Evolutionary conservation across 2,888 invertebrate genomes (phyloP).

Genomic region (Netelia melanura): DNA sequence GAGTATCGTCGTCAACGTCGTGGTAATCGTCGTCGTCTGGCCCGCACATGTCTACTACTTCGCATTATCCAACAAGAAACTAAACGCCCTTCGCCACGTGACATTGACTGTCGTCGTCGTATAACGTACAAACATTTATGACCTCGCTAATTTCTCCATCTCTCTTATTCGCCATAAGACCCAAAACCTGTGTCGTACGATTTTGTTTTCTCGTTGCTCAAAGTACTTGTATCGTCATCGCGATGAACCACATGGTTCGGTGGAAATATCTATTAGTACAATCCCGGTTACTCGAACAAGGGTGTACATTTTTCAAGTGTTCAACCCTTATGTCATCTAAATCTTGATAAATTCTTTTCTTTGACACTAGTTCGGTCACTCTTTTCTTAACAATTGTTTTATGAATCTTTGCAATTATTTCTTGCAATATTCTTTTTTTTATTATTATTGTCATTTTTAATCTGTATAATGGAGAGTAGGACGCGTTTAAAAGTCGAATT

Average conservation of each 20-base stretch:
- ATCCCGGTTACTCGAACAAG: not conserved
- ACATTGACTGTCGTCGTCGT: slow-evolving; percentile 71
- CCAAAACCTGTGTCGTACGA: not conserved
- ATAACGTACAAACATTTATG: slow-evolving; percentile 57
- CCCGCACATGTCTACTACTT: slow-evolving; percentile 79
- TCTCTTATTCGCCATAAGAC: slow-evolving; percentile 40
- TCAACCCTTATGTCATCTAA: too few species aligned
- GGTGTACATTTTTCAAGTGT: not conserved
- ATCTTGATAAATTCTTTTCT: too few species aligned
- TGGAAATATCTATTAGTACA: not conserved
- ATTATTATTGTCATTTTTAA: too few species aligned
- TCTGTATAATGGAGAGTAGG: too few species aligned
- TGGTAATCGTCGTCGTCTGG: slow-evolving; percentile 76
- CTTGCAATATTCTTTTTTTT: too few species aligned
- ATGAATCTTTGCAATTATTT: too few species aligned
- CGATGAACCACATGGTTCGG: not conserved
- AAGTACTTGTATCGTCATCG: not conserved
- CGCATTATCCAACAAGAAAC: slow-evolving; percentile 79
- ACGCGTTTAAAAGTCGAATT: too few species aligned
- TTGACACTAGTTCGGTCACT: too few species aligned
- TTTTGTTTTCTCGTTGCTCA: not conserved
- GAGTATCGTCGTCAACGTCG: slow-evolving; percentile 36
- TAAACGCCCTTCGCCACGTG: slow-evolving; percentile 77
- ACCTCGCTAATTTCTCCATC: slow-evolving; percentile 67
- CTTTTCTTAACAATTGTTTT: too few species aligned